Conservation (phyloP, 2,113 vertebrate genomes). For the Ginglymostoma cirratum region DNA sequence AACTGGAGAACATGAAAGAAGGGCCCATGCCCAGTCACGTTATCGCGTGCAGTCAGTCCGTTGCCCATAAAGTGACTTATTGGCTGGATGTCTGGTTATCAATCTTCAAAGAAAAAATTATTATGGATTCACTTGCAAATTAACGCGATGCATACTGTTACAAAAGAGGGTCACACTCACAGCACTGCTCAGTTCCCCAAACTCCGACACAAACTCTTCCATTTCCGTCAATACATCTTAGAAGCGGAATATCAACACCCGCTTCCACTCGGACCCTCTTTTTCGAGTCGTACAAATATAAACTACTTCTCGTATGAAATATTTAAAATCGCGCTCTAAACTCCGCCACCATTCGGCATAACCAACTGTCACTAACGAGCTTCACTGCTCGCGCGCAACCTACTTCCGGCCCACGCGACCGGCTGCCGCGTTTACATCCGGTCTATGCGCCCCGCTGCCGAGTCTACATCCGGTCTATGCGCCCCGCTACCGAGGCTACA, state of each 20-base stretch:
- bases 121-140: neutral
- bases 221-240: neutral
- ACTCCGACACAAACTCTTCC: constrained; percentile 23
- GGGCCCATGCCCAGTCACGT: too few relatives aligned
- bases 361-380: too few relatives aligned
- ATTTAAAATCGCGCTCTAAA: neutral
- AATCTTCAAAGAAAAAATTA: neutral
- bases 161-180: neutral
- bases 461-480: neutral
- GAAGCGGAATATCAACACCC: neutral
- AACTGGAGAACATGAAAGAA: neutral
- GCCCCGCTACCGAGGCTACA: too few relatives aligned
- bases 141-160: neutral
- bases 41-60: neutral
- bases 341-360: neutral
- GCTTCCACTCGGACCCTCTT: neutral
- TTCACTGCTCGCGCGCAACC: too few relatives aligned
- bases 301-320: neutral
- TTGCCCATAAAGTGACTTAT: neutral
- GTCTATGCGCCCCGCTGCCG: too few relatives aligned
- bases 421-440: too few relatives aligned
- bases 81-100: neutral
- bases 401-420: neutral
- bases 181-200: neutral
- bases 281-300: neutral